A percentile compares a stretch with the other conserved stretches of the same genome.
Conservation (phyloP, 2,113 vertebrate species). For the Nicator chloris region DNA sequence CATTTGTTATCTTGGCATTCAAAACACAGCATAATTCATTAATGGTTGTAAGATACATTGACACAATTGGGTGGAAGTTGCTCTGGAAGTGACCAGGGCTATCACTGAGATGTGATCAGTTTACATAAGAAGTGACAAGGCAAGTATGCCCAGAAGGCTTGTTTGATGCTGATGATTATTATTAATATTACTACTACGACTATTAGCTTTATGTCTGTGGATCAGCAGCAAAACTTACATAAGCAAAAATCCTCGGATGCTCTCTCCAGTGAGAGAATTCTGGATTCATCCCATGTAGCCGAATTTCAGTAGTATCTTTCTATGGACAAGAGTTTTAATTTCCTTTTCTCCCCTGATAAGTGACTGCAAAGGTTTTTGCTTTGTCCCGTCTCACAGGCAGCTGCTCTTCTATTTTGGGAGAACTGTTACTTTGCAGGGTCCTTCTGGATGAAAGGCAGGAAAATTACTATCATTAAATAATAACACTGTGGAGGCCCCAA, state of each 20-base stretch:
- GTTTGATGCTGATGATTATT: not conserved
- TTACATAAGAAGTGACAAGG: not conserved
- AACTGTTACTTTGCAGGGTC: not conserved
- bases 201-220: not conserved
- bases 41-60: not conserved
- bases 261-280: not conserved
- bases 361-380: not conserved
- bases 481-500: not conserved
- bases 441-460: not conserved
- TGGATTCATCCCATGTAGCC: not conserved
- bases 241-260: not conserved
- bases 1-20: not conserved
- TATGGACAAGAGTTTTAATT: not conserved
- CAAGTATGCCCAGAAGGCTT: not conserved
- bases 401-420: not conserved
- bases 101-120: not conserved
- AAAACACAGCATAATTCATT: not conserved
- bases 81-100: not conserved
- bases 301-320: not conserved
- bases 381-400: not conserved
- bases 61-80: not conserved
- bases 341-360: not conserved
- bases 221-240: not conserved
- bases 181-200: not conserved
- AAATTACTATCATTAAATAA: not conserved